Percentiles rank a stretch among this genome's conserved stretches.
These are phyloP conservation scores for Anguilla anguilla DNA, from an alignment of 2,797 vertebrate genomes.

Conservation along the genomic window DNA sequence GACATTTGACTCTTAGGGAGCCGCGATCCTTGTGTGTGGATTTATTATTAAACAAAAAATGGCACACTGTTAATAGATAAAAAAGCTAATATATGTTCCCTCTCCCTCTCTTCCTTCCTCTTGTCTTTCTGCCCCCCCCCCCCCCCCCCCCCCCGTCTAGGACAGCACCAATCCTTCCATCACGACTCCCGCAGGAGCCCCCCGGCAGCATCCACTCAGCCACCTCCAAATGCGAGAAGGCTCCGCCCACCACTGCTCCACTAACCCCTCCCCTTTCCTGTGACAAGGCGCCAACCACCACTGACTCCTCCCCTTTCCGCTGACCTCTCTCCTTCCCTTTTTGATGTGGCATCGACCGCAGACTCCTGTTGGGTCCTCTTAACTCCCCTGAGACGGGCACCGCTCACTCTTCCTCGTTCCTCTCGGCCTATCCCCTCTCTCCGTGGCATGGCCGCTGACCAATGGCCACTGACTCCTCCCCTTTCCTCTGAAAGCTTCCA, in stretches of 20 bases:
- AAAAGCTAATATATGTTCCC: not conserved
- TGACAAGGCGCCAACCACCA: conserved; percentile 28
- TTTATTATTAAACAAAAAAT: not conserved
- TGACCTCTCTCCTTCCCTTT: not conserved
- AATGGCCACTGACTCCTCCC: conserved; percentile 3
- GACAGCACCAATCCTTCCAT: conserved; percentile 76
- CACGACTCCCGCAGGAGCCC: conserved; percentile 77
- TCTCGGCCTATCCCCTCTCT: conserved; percentile 45
- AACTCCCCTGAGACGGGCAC: not conserved
- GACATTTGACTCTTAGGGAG: not conserved
- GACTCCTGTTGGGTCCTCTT: too few species aligned
- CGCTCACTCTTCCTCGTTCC: conserved; percentile 21
- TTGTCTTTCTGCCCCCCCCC: not conserved
- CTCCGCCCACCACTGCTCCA: conserved; percentile 45
- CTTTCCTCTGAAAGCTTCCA: not conserved
- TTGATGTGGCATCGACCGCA: not conserved
- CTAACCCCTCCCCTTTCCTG: conserved; percentile 35
- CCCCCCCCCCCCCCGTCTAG: conserved; percentile 62
- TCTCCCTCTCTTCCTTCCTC: not conserved
- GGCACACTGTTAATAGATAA: not conserved
- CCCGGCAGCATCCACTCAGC: conserved; percentile 80
- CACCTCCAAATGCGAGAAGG: conserved; percentile 76
- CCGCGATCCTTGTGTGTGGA: not conserved
- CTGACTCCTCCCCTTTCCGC: not conserved
- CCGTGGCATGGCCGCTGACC: conserved; percentile 30